Evolutionary conservation across 1,140 invertebrate species (phyloP), one percentile per base, ranked within the genome.

Genomic region (Brachionus angularis): DNA sequence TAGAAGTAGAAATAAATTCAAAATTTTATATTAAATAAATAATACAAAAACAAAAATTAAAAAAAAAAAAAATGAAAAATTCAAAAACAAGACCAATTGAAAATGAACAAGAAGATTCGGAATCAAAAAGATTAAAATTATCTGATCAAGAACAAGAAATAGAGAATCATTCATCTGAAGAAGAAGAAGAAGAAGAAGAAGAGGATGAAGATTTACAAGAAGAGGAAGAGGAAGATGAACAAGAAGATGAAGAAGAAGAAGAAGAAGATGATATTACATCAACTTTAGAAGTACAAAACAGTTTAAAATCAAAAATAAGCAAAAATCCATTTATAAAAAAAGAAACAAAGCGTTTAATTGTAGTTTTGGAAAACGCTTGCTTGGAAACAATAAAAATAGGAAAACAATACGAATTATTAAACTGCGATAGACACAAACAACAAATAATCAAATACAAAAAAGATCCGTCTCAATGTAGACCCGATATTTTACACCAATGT

Each of bases 381-480:
- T 80, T 98, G 39, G 95, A 98, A 85, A 91, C 90, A 64, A 92
- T 95, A 0, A 96, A 96, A 84, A 91, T 95, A 82, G 91, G 86
- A 88, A 73, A 88, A 77, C 86, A 85, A 73, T 96, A 93, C 84
- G 90, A 96, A 79, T 82, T 97, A 14, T 81, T 97, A 14, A 96
- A 96, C 76, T 92, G 90, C 81, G 94, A 98, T 82, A 91, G 95
- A 79, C 93, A 97, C 82, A 84, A 84, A 50, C 82, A 85, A 69
- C 87, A 95, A 44, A 83, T 96, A 69, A 88, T 88, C 64, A 93
- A 91, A 79, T 87, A 90, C 79, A 88, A 91, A 74, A 83, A 90
- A 55, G 89, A 94, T 77, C 86, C 89, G 3, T 88, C 89, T 1
- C 86, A 87, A 14, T 92, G 89, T 76, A 84, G 94, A 34, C 95